phyloP scores from a whole-genome alignment of 2,888 invertebrate genomes.

The Cheilosia variabilis region DNA sequence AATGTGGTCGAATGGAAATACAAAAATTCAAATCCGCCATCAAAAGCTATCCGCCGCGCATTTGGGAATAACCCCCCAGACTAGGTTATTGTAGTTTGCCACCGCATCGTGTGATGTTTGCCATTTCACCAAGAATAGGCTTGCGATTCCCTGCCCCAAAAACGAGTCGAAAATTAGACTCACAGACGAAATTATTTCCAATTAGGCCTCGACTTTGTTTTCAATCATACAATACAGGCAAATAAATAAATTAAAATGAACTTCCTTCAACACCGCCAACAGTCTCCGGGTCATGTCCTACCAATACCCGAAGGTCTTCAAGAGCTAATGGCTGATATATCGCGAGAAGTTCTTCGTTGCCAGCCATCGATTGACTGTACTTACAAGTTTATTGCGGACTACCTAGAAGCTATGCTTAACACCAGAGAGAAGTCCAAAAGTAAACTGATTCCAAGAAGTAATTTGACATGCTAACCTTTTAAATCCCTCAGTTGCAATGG shows the following conservation, averaged over 20 bases:
- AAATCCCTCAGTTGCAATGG: conserved; percentile 78
- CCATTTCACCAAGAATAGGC: too few species aligned
- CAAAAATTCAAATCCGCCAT: too few species aligned
- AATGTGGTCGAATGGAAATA: too few species aligned
- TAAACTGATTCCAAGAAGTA: conserved; percentile 52
- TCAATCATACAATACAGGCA: neutral
- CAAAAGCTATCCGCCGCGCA: too few species aligned
- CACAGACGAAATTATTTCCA: too few species aligned
- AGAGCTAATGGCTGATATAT: conserved; percentile 89
- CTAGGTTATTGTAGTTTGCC: too few species aligned
- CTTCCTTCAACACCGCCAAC: conserved; percentile 80
- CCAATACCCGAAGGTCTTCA: conserved; percentile 87
- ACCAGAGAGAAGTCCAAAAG: conserved; percentile 85
- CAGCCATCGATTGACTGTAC: conserved; percentile 86
- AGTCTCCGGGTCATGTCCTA: conserved; percentile 79
- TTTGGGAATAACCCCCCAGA: too few species aligned
- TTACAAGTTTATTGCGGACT: conserved; percentile 88
- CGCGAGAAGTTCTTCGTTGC: conserved; percentile 89
- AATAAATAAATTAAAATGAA: conserved; percentile 78
- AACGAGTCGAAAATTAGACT: too few species aligned
- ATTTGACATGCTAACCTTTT: neutral
- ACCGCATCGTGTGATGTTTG: too few species aligned
- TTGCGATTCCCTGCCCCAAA: too few species aligned
- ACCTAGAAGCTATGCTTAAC: conserved; percentile 87
- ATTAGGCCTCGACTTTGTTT: neutral